These are phyloP conservation scores for Agonopterix arenella DNA, from an alignment of 2,888 invertebrate genomes.

Conservation along the genomic window DNA sequence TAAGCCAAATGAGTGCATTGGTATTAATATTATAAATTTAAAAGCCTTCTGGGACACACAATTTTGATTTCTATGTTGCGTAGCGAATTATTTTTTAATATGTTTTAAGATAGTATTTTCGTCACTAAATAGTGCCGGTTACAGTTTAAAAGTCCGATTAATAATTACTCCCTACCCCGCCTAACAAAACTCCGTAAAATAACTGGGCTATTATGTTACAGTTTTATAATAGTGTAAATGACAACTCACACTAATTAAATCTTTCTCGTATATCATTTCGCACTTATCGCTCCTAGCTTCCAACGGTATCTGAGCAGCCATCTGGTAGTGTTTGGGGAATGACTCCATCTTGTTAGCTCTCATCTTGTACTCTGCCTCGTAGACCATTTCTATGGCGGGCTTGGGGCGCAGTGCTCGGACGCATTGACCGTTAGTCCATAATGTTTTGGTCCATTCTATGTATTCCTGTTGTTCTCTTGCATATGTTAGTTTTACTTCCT, in stretches of 20 bases:
- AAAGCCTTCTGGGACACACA: no score
- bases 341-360: constrained; percentile 29
- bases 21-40: no score
- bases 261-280: constrained; percentile 27
- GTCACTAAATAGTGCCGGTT: no score
- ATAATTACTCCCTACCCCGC: no score
- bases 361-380: constrained; percentile 49
- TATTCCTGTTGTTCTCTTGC: constrained; percentile 51
- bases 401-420: constrained; percentile 48
- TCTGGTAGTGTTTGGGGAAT: constrained; percentile 36
- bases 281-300: constrained; percentile 21
- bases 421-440: constrained; percentile 46
- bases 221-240: neutral
- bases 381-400: constrained; percentile 41
- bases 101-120: no score
- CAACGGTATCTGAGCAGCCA: constrained; percentile 55
- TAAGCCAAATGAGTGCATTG: no score
- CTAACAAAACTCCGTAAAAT: no score
- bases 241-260: constrained; percentile 38
- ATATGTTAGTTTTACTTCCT: constrained; percentile 44
- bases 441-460: constrained; percentile 48
- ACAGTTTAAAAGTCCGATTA: no score
- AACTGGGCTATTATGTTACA: no score
- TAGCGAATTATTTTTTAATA: no score
- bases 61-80: no score